Evolutionary conservation across 2,113 vertebrate genomes (phyloP), one percentile per base, ranked within the genome.

Genomic region (Pithys albifrons): DNA sequence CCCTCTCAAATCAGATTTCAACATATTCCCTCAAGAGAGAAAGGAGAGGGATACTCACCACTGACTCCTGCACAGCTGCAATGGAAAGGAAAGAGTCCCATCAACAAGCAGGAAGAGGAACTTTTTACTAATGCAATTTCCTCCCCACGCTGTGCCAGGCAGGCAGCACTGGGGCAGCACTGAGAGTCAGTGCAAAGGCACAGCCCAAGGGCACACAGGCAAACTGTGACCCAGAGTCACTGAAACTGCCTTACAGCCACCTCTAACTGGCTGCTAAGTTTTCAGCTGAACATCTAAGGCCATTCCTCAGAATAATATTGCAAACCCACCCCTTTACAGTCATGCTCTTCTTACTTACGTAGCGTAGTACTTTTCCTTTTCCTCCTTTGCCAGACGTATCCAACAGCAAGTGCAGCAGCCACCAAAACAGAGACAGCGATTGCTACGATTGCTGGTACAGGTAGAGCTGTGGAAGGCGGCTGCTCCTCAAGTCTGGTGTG

Each of bases 291-390:
- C 35, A 33, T 13, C 41, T 24, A 33, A 72, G 35, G 17, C 24
- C 18, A 3, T 46, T 57, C 15, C 55, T 61, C 41, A 77, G 24
- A 25, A 12, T 14, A 6, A 6, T 16, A 3, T 15, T 8, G 45
- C 11, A 66, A 39, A 76, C 55, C 52, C 9, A 55, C 10, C 52
- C 41, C 9, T 29, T 61, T 46, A 51, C 2, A 52, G 33, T 7
- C 33, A 3, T 5, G 2, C 22, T 28, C 3, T 28, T 41, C 2
- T 2, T 33, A 46, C 14, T 82, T n/a, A 8, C 2, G 1, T 20
- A 37, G 46, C 35, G 33, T 4, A 1, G 2, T 3, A 35, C 2
- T 28, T 71, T 35, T 55, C 67, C n/a, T 64, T 27, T 19, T 71
- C 54, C 24, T 67, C 43, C 48, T 72, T 16, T 46, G 35, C 33